Evolutionary conservation across 2,888 invertebrate genomes (phyloP), one percentile per base, ranked within the genome.

Genomic region (Eledone cirrhosa): DNA sequence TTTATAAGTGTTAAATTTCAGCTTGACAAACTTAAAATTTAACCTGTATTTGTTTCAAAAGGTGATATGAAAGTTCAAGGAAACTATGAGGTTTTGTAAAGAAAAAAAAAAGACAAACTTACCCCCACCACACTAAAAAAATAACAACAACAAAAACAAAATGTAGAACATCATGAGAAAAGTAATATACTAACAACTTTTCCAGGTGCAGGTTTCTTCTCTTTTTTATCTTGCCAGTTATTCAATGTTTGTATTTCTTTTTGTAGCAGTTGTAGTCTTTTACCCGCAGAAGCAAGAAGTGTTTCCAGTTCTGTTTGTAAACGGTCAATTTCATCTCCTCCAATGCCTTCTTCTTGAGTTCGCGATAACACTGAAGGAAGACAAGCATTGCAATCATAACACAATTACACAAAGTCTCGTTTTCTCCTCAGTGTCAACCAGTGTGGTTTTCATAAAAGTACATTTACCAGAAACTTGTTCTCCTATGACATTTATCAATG

Each of bases 241-340:
- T 83, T 84, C 31, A 89, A 82, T 22, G 87, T 84, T 80, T 88
- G 82, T 78, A 88, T 88, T 84, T 92, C 92, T 74, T 87, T 87
- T 79, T 91, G 94, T n/a, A 97, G 93, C 80, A 94, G 93, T 84
- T 96, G 93, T 84, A 94, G 93, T 79, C 97, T 93, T 24, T 96
- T 93, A 0, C 96, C 96, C 78, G 95, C 95, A 77, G 94, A 94
- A 0, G 96, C 95, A 33, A 97, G 92, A 77, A 97, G 92, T 31
- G 94, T 94, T 91, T 98, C 97, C 77, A 97, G 91, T 89, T 98
- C 97, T 77, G 94, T 91, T 90, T 98, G 97, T 16, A 98, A 91
- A 1, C 94, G 93, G 89, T 97, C 97, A 76, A 97, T 92, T 88
- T 98, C 97, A 86, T 97, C 97, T 92, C 96, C 94, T 27, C 94